A percentile compares a stretch with the other conserved stretches of the same genome.
These are phyloP conservation scores for Zaprionus ghesquierei DNA, from an alignment of 1,140 invertebrate genomes.

Conservation along the genomic window DNA sequence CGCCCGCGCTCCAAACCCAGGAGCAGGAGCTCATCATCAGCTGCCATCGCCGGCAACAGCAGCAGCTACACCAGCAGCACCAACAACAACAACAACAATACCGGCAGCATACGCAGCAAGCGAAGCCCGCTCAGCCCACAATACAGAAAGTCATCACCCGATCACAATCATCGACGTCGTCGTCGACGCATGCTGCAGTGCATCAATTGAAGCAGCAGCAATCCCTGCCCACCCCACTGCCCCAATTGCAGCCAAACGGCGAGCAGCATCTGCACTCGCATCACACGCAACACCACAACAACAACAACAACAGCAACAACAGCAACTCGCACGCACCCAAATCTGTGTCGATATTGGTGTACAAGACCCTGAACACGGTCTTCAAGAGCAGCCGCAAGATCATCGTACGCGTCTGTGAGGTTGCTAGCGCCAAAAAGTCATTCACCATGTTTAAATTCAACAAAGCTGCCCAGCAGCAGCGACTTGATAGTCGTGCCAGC, in stretches of 20 bases:
- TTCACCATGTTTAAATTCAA: conserved; percentile 90
- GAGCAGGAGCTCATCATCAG: conserved; percentile 73
- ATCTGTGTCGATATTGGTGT: conserved; percentile 81
- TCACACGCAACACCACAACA: conserved; percentile 26
- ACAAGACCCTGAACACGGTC: conserved; percentile 82
- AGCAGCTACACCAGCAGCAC: conserved; percentile 49
- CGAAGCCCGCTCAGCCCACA: conserved; percentile 31
- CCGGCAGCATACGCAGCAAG: conserved; percentile 24
- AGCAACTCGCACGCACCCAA: conserved; percentile 57
- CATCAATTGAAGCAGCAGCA: conserved; percentile 81
- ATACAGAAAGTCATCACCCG: conserved; percentile 74
- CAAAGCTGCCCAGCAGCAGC: conserved; percentile 87
- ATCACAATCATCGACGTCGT: conserved; percentile 80
- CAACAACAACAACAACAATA: conserved; percentile 51
- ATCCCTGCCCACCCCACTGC: conserved; percentile 69
- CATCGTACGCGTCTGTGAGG: conserved; percentile 81
- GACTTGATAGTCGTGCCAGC: conserved; percentile 85
- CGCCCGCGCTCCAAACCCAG: conserved; percentile 54
- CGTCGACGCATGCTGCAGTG: conserved; percentile 67
- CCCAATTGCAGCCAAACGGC: conserved; percentile 34
- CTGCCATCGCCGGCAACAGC: conserved; percentile 54
- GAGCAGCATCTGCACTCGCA: conserved; percentile 32
- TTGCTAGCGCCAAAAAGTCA: conserved; percentile 81
- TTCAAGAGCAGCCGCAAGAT: conserved; percentile 82
- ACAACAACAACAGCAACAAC: conserved; percentile 31